Base-by-base conservation (phyloP, 2,113 vertebrate species). In the Pseudopodoces humilis region DNA sequence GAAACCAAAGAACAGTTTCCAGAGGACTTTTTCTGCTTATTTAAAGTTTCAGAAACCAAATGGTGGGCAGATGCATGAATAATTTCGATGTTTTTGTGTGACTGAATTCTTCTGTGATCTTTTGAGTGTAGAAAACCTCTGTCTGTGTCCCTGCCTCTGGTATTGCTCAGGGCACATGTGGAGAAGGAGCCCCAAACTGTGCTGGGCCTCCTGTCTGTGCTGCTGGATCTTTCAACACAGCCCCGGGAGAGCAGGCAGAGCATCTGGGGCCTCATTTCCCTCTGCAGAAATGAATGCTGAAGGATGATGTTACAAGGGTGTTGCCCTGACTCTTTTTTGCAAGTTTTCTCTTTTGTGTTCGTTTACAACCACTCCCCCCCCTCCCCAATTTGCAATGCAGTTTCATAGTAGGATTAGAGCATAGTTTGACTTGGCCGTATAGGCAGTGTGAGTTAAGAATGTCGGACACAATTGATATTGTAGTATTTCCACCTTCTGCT, bases 251-350 rank as follows among this genome's bases (percentile, higher is more conserved):
- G 7, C 24, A 64, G 84, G 62, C 86, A 83, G 49, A 79, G 92
- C 71, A 7, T 62, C 49, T 56, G 90, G 91, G 93, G 84, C 96
- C 87, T 85, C 91, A 18, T 69, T 56, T 58, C 78, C 60, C 86
- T 75, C 91, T 16, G 39, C 79, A 90, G 68, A 68, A 74, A 24
- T 33, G 59, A 86, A 64, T 58, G 80, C 72, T 68, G 4, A 33
- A 16, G 84, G 82, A 90, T 96, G 95, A 95, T 95, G 87, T 94
- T 94, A 94, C 79, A 77, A 28, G 85, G 92, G 94, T 90, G 90
- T 88, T 95, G 63, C 93, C 85, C 79, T 44, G 70, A 52, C 74
- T 89, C 37, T 83, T 91, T 50, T 50, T 35, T 82, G 50, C 33
- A 44, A 78, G 50, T 88, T 83, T 77, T 91, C 68, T 85, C 85